These are phyloP conservation scores for Typhlichthys subterraneus DNA, from an alignment of 2,797 vertebrate genomes.

Conservation along the genomic window DNA sequence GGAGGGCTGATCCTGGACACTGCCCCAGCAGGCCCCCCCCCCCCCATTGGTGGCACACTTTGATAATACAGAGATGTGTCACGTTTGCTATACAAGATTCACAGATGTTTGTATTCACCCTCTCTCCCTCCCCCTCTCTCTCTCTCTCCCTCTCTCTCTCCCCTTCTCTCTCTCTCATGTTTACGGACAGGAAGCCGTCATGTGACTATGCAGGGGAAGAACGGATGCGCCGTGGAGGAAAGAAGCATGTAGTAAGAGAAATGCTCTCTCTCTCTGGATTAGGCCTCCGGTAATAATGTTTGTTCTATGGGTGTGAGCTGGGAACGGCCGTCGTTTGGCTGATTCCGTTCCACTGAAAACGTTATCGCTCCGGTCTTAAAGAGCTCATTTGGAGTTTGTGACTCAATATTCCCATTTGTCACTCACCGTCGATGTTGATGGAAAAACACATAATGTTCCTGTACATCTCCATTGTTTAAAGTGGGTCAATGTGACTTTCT, in stretches of 20 bases:
- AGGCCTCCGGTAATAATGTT: neutral
- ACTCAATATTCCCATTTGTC: no score
- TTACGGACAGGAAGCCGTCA: conserved; percentile 78
- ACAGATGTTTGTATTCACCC: neutral
- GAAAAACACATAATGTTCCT: no score
- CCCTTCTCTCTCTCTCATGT: conserved; percentile 48
- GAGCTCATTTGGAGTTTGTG: no score
- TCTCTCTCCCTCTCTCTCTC: conserved; percentile 4
- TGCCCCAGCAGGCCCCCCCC: conserved; percentile 1
- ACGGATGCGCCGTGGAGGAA: conserved; percentile 79
- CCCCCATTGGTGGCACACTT: neutral
- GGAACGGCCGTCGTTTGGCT: neutral
- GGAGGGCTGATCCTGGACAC: conserved; percentile 4
- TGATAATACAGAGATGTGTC: no score
- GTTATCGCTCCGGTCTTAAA: no score
- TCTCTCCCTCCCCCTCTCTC: neutral
- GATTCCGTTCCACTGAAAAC: no score
- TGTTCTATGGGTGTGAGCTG: neutral
- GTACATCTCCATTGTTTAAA: no score
- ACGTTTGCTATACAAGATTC: conserved; percentile 4
- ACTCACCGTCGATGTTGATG: no score
- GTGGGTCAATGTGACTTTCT: no score
- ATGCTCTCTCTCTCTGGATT: conserved; percentile 64
- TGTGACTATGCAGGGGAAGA: conserved; percentile 84
- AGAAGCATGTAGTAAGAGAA: conserved; percentile 80